phyloP scores from a whole-genome alignment of 1,140 invertebrate genomes.

The Holcopasites calliopsidis region DNA sequence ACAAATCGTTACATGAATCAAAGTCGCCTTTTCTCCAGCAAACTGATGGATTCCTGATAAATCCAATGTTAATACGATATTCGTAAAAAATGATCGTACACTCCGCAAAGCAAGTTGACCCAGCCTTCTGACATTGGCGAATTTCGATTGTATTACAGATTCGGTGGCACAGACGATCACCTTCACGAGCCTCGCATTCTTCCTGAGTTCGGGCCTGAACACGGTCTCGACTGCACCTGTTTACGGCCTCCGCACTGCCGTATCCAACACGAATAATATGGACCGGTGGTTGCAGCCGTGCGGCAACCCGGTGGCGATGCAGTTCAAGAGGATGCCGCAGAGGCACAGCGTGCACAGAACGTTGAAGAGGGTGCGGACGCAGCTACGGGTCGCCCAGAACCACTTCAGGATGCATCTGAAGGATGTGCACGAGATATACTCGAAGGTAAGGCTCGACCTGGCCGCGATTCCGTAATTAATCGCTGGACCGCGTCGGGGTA shows the following conservation, averaged over 20 bases:
- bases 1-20: too few species aligned
- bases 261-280: slow-evolving; percentile 52
- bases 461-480: slow-evolving; percentile 60
- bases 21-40: too few species aligned
- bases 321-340: slow-evolving; percentile 63
- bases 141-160: slow-evolving; percentile 68
- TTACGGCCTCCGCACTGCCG: slow-evolving; percentile 49
- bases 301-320: slow-evolving; percentile 64
- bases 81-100: too few species aligned
- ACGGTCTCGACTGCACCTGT: slow-evolving; percentile 53
- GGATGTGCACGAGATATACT: slow-evolving; percentile 72
- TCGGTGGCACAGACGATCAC: slow-evolving; percentile 74
- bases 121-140: slow-evolving; percentile 26
- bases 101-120: too few species aligned
- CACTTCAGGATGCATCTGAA: slow-evolving; percentile 71
- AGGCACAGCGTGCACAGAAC: slow-evolving; percentile 71
- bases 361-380: slow-evolving; percentile 74
- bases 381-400: slow-evolving; percentile 73
- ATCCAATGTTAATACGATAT: too few species aligned
- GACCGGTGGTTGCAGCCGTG: slow-evolving; percentile 76
- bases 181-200: slow-evolving; percentile 73
- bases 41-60: too few species aligned
- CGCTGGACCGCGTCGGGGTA: slow-evolving; percentile 35
- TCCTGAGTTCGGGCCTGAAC: slow-evolving; percentile 69
- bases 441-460: slow-evolving; percentile 67